These are phyloP conservation scores for Platypus cylindrus DNA, from an alignment of 2,888 invertebrate genomes.

Conservation along the genomic window DNA sequence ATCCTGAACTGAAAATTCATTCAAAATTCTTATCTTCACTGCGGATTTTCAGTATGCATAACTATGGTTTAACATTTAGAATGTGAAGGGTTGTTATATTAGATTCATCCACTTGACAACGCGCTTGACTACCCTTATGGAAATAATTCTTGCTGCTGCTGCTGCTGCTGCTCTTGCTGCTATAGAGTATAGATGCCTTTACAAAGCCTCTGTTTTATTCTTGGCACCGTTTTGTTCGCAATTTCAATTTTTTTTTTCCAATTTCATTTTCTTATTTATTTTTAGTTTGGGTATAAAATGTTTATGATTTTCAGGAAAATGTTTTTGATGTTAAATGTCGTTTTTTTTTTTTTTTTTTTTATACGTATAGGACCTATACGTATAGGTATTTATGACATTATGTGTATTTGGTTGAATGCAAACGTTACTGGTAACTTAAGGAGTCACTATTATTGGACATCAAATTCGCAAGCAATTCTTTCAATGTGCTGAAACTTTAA, in stretches of 20 bases:
- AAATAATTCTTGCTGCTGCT: slow-evolving; percentile 30
- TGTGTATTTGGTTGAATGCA: no score
- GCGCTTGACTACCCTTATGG: slow-evolving; percentile 29
- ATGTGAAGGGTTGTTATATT: slow-evolving; percentile 32
- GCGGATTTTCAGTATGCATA: slow-evolving; percentile 32
- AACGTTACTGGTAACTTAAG: no score
- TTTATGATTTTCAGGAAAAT: no score
- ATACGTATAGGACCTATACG: no score
- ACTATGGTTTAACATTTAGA: slow-evolving; percentile 34
- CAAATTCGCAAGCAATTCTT: no score
- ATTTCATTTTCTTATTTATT: slow-evolving; percentile 7
- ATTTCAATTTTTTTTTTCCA: slow-evolving; percentile 20
- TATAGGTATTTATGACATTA: no score
- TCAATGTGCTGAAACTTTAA: no score
- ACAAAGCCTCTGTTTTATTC: slow-evolving; percentile 18
- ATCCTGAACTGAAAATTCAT: neutral
- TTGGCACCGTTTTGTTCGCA: slow-evolving; percentile 19
- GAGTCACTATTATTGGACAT: no score
- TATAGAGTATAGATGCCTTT: neutral
- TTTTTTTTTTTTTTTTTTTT: slow-evolving; percentile 2
- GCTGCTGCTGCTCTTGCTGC: slow-evolving; percentile 20
- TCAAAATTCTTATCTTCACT: slow-evolving; percentile 21
- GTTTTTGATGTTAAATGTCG: slow-evolving; percentile 7
- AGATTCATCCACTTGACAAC: slow-evolving; percentile 32
- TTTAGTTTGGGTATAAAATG: no score